A percentile compares a stretch with the other conserved stretches of the same genome.
These are phyloP conservation scores for Hecatera dysodea DNA, from an alignment of 2,888 invertebrate species.

Conservation along the genomic window DNA sequence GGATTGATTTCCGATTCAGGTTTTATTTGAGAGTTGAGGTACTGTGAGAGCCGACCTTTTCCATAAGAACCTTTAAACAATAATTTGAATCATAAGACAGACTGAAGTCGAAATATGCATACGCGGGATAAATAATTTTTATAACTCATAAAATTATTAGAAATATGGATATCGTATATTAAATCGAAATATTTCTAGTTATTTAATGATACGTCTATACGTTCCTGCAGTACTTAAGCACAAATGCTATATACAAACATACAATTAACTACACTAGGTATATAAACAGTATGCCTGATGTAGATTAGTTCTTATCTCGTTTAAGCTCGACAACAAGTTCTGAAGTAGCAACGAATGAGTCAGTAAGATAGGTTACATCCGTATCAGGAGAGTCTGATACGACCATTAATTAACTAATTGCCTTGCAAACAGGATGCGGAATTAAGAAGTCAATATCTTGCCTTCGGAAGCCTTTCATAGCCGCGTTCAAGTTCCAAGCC, in stretches of 20 bases:
- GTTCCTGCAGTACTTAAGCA: too few relatives aligned
- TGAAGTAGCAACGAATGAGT: conserved; percentile 1
- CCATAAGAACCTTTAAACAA: too few relatives aligned
- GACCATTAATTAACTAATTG: conserved; percentile 28
- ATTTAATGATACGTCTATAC: too few relatives aligned
- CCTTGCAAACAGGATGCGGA: conserved; percentile 14
- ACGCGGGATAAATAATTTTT: too few relatives aligned
- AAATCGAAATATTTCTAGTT: too few relatives aligned
- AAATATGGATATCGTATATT: too few relatives aligned
- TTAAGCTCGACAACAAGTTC: background rate
- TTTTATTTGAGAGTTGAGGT: conserved; percentile 1
- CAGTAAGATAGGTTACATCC: background rate
- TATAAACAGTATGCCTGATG: too few relatives aligned
- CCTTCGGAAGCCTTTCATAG: background rate
- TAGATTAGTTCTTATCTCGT: conserved; percentile 1
- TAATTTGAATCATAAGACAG: too few relatives aligned
- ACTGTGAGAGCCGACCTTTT: background rate
- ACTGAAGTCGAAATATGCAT: too few relatives aligned
- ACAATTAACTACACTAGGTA: background rate
- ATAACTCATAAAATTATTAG: too few relatives aligned
- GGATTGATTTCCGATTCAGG: background rate
- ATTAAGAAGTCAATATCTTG: conserved; percentile 1
- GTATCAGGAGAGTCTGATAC: background rate
- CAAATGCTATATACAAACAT: too few relatives aligned
- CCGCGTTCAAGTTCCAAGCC: background rate